Conservation (phyloP, 2,113 vertebrate species). For the Anolis sagrei region DNA sequence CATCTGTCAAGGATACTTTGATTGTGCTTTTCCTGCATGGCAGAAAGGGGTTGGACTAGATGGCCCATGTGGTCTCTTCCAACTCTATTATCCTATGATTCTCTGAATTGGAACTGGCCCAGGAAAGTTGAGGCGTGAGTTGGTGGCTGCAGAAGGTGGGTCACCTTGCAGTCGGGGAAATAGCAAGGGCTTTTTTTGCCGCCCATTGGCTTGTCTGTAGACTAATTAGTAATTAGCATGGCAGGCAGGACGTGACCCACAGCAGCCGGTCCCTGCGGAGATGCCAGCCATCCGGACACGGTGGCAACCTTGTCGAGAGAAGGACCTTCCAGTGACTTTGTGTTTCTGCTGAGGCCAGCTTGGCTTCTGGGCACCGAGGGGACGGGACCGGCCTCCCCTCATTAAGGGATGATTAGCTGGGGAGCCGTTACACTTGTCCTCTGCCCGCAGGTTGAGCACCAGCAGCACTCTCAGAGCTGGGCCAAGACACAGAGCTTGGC, state of each 20-base stretch:
- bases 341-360: constrained; percentile 20
- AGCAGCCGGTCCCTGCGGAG: neutral
- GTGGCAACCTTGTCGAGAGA: constrained; percentile 31
- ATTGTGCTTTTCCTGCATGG: too few species aligned
- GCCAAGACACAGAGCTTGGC: constrained; percentile 68
- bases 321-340: constrained; percentile 40
- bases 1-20: too few species aligned
- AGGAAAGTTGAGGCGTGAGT: neutral
- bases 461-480: constrained; percentile 56
- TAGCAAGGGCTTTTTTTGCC: neutral
- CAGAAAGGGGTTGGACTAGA: neutral
- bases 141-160: neutral
- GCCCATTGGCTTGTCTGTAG: constrained; percentile 35
- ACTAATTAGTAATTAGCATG: constrained; percentile 61
- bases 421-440: constrained; percentile 53
- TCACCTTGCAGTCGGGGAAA: constrained; percentile 40
- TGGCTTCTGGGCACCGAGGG: constrained; percentile 28
- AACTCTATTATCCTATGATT: neutral
- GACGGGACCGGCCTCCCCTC: neutral
- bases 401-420: constrained; percentile 66
- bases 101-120: neutral
- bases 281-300: neutral
- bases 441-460: constrained; percentile 52
- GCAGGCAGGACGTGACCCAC: constrained; percentile 47
- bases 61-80: neutral